Conservation (phyloP, 2,113 vertebrate genomes). For the Vulpes lagopus region DNA sequence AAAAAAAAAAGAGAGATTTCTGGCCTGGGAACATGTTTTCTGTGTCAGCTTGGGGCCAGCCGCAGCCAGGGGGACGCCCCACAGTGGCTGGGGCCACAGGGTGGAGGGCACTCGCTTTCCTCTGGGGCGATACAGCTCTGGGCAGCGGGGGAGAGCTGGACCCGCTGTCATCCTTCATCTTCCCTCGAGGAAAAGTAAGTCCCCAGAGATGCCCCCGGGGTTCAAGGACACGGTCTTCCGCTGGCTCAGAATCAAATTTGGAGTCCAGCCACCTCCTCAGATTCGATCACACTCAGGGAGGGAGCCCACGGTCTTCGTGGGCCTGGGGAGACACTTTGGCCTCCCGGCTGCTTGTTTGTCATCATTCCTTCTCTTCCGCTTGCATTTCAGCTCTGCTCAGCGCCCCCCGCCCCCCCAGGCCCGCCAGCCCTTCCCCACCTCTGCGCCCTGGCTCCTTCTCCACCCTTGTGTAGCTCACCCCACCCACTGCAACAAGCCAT, state of each 20-base stretch:
- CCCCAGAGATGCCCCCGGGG: background rate
- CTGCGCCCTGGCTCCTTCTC: background rate
- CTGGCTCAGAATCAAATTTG: background rate
- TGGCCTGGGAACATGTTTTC: background rate
- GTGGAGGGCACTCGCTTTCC: background rate
- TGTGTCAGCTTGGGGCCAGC: background rate
- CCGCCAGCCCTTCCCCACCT: accelerated
- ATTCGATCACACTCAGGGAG: background rate
- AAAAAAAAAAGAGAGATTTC: background rate
- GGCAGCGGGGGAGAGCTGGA: background rate
- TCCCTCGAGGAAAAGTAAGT: background rate
- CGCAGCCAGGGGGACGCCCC: background rate
- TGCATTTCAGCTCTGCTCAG: background rate
- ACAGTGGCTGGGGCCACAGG: background rate
- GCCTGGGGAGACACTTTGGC: background rate
- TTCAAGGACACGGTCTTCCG: background rate
- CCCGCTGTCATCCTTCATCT: background rate
- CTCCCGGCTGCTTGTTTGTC: background rate
- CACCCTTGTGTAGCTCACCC: background rate
- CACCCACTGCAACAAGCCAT: background rate
- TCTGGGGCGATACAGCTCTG: background rate
- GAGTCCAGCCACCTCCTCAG: background rate
- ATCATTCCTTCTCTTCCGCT: background rate
- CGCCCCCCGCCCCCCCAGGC: background rate
- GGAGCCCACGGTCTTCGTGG: background rate